phyloP scores from a whole-genome alignment of 2,797 vertebrate species.

The Agapornis canus region DNA sequence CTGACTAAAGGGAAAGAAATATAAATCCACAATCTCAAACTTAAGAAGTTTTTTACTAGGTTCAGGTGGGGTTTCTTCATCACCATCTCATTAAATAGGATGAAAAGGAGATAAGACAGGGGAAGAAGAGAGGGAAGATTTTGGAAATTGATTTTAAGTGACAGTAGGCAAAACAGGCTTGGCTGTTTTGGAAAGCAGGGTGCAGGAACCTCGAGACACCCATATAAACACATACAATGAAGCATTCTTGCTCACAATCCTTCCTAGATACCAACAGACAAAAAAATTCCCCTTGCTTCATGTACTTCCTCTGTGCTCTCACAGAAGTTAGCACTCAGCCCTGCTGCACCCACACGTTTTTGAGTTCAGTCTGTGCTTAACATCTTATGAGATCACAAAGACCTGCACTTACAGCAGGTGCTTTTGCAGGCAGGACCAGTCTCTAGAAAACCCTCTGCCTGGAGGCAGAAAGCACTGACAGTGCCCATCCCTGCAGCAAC shows the following conservation, averaged over 20 bases:
- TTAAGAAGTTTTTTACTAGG: neutral
- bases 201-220: fast-evolving
- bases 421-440: neutral
- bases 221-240: neutral
- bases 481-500: neutral
- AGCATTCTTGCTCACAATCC: neutral
- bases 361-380: neutral
- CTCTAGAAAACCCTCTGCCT: neutral
- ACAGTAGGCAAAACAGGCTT: neutral
- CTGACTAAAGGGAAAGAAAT: neutral
- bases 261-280: neutral
- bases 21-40: neutral
- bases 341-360: neutral
- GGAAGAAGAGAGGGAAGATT: neutral
- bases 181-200: neutral
- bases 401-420: neutral
- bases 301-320: neutral
- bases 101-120: neutral
- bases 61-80: neutral
- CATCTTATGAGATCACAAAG: fast-evolving
- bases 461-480: neutral
- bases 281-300: neutral
- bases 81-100: neutral
- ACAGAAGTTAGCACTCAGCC: neutral
- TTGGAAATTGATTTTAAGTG: neutral